phyloP scores from a whole-genome alignment of 2,888 invertebrate genomes.

The Caenorhabditis sinica region DNA sequence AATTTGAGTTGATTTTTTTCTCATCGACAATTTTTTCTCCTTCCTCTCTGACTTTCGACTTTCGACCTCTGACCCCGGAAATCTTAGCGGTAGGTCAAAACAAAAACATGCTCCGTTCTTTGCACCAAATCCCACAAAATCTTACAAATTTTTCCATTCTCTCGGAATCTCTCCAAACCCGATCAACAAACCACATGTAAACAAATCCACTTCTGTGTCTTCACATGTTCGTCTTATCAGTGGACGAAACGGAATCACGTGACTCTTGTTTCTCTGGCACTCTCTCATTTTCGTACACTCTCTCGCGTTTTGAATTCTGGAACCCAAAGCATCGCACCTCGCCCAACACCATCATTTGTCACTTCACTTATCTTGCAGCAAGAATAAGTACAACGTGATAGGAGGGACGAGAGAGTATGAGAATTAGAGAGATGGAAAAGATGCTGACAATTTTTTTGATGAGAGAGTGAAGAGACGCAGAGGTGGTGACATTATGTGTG shows the following conservation, averaged over 20 bases:
- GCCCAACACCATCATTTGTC: no score
- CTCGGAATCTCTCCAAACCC: not conserved
- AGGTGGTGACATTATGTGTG: not conserved
- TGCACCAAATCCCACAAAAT: no score
- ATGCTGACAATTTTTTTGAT: not conserved
- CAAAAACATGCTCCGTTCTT: no score
- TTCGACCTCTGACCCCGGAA: no score
- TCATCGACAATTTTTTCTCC: no score
- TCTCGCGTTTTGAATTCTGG: slow-evolving; percentile 11
- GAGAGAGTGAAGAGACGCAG: slow-evolving; percentile 27
- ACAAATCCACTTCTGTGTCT: not conserved
- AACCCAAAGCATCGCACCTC: not conserved
- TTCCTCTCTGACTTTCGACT: no score
- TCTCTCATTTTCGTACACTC: not conserved
- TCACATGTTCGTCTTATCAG: slow-evolving; percentile 58
- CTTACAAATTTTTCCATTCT: not conserved
- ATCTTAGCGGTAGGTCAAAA: no score
- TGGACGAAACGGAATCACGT: slow-evolving; percentile 25
- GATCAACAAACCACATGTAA: slow-evolving; percentile 16
- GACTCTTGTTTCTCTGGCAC: slow-evolving; percentile 27
- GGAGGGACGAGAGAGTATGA: not conserved
- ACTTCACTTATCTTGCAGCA: no score
- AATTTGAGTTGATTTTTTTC: no score
- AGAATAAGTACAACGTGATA: slow-evolving; percentile 31
- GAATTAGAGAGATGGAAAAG: not conserved